Percentiles rank a stretch among this genome's conserved stretches.
phyloP scores from a whole-genome alignment of 2,113 vertebrate genomes.

The Pseudonaja textilis region DNA sequence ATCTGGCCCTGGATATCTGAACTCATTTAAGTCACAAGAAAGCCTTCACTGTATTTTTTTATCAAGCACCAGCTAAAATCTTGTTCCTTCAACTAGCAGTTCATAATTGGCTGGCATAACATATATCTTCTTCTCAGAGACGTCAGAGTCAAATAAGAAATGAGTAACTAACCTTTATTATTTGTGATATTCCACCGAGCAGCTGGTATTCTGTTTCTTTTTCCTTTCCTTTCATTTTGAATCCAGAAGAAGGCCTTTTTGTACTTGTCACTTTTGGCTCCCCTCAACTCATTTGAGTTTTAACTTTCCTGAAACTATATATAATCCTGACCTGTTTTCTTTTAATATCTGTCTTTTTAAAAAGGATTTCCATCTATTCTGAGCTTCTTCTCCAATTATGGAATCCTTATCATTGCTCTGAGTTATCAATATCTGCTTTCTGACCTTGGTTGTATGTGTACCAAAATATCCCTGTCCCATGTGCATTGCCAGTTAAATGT shows the following conservation, averaged over 20 bases:
- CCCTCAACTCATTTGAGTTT: neutral
- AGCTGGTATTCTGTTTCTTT: neutral
- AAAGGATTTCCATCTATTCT: neutral
- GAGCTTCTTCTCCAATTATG: neutral
- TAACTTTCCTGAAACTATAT: neutral
- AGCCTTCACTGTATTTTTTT: neutral
- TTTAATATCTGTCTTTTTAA: neutral
- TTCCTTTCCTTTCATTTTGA: neutral
- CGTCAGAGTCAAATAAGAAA: neutral
- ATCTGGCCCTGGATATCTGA: neutral
- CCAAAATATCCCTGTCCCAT: neutral
- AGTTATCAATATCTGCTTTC: neutral
- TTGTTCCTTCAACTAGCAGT: neutral
- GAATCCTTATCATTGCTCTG: neutral
- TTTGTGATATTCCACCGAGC: neutral
- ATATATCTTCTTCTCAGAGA: neutral
- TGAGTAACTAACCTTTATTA: neutral
- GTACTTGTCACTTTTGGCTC: neutral
- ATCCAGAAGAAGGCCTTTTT: neutral
- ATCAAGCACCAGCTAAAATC: neutral
- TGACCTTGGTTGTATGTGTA: neutral
- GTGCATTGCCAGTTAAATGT: neutral
- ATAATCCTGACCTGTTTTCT: neutral
- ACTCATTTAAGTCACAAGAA: neutral
- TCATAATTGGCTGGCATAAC: neutral